A percentile compares a stretch with the other conserved stretches of the same genome.
Evolutionary conservation across 53 echinoderm and acorn worm genomes (phyloP).

Genomic region (Luidia sarsii): DNA sequence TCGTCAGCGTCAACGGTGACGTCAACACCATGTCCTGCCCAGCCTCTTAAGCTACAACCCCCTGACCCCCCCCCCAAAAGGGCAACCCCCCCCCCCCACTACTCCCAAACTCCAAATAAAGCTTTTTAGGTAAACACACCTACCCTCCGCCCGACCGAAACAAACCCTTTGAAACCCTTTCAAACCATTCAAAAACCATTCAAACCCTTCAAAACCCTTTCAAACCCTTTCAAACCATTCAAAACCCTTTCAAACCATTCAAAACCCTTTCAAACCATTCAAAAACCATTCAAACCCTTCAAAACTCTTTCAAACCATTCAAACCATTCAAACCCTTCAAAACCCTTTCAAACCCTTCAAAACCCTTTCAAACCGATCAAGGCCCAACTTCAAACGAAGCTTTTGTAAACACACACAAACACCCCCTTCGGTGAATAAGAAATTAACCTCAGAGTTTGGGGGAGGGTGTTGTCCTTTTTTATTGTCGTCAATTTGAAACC

Average conservation of each 20-base stretch:
- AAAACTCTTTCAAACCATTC: too few relatives aligned
- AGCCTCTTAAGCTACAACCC: constrained; percentile 24
- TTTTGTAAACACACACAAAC: constrained; percentile 1
- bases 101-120: neutral
- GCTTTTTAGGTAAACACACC: neutral
- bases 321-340: too few relatives aligned
- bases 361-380: neutral
- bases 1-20: neutral
- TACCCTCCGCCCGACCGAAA: too few relatives aligned
- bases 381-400: neutral
- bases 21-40: constrained; percentile 55
- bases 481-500: neutral
- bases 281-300: neutral
- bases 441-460: neutral
- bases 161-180: too few relatives aligned
- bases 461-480: neutral
- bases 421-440: neutral
- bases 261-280: too few relatives aligned
- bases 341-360: neutral
- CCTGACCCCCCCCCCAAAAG: too few relatives aligned
- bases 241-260: too few relatives aligned
- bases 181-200: neutral
- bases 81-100: neutral
- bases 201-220: neutral
- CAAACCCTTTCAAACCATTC: neutral